Evolutionary conservation across 2,888 invertebrate species (phyloP), one percentile per base, ranked within the genome.

Genomic region (Tetanocera ferruginea): DNA sequence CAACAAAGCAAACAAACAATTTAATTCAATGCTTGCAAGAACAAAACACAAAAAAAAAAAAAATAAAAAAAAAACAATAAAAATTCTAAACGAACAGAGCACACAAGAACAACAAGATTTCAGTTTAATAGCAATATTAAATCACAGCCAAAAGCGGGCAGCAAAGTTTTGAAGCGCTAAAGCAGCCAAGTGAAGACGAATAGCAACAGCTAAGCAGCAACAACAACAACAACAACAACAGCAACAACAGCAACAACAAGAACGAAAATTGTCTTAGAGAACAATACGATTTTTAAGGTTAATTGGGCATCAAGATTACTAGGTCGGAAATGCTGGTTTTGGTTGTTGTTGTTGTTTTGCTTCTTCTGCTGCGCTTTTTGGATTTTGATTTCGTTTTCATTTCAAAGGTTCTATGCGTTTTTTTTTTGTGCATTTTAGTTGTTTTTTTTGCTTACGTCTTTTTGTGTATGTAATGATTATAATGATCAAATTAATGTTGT

Each of bases 291-390:
- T 87, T 88, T 87, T 88, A 89, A 89, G 89, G 89, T 89, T 89
- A 89, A 89, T 89, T 89, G 89, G 86, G 87, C 88, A 90, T 89
- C 88, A 88, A 89, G 89, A 89, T 89, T 88, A 89, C 87, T 90
- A 84, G 90, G 88, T 89, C 90, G 89, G 90, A 89, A 89, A 89
- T 88, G 86, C 52, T 67, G 62, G 19, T 25, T 51, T 51, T 49
- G 31, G 64, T 31, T 51, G 60, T 60, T 14, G 31, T 74, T 66
- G 51, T 52, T 79, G 75, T 74, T 77, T 80, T 81, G 76, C 78
- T 80, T 55, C 80, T 73, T 52, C 66, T 79, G 51, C 74, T 82
- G 52, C 72, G 67, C 73, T 78, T 76, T 49, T 71, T 74, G 79
- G 78, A 80, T 80, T 78, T 72, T 51, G 74, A 49, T 86, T 87